Percentiles rank a stretch among this genome's conserved stretches.
Evolutionary conservation across 2,888 invertebrate genomes (phyloP).

Genomic region (Malachius bipustulatus): DNA sequence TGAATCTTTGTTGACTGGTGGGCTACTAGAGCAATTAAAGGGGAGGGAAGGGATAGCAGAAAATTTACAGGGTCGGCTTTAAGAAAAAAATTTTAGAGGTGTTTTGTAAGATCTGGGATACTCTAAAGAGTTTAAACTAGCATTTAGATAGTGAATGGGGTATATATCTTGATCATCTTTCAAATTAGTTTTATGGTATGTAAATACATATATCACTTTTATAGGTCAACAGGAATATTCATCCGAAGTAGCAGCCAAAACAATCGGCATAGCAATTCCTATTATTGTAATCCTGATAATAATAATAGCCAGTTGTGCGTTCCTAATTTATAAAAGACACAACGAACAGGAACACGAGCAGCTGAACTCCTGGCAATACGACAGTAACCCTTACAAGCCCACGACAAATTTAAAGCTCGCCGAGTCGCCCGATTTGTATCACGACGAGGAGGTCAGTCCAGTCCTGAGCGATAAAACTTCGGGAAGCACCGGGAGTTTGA

Average conservation of each 20-base stretch:
- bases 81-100: no score
- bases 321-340: slow-evolving; percentile 47
- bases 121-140: no score
- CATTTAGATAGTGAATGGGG: no score
- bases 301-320: slow-evolving; percentile 46
- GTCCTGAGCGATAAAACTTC: slow-evolving; percentile 6
- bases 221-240: slow-evolving; percentile 74
- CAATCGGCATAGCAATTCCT: slow-evolving; percentile 64
- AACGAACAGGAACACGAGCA: slow-evolving; percentile 22
- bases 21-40: no score
- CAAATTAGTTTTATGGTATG: no score
- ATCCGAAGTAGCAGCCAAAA: slow-evolving; percentile 60
- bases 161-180: no score
- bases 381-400: slow-evolving; percentile 21
- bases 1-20: no score
- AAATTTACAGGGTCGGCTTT: no score
- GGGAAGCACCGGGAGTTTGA: slow-evolving; percentile 13
- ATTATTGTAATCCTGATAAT: slow-evolving; percentile 65
- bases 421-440: neutral
- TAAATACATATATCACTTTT: no score
- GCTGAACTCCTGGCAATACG: slow-evolving; percentile 31
- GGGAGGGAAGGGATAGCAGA: no score
- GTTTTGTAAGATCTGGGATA: no score
- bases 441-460: slow-evolving; percentile 7
- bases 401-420: slow-evolving; percentile 17